These are phyloP conservation scores for Archips crataeganus DNA, from an alignment of 2,888 invertebrate species.

Conservation along the genomic window DNA sequence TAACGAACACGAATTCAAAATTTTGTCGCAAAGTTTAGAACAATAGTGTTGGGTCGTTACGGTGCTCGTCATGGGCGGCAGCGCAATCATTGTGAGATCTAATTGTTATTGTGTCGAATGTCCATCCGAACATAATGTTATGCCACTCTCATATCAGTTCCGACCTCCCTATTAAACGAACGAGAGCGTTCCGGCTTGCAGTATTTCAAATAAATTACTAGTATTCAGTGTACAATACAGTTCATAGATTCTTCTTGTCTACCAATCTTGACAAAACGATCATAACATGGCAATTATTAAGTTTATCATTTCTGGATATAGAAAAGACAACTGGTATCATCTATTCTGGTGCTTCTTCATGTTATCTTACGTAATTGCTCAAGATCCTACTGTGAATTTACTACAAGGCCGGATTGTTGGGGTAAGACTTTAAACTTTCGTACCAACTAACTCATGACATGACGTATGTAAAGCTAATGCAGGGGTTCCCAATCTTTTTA, in stretches of 20 bases:
- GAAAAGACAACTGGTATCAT: slow-evolving; percentile 22
- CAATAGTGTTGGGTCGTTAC: slow-evolving; percentile 71
- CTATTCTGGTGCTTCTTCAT: slow-evolving; percentile 46
- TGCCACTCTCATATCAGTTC: slow-evolving; percentile 58
- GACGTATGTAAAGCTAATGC: no score
- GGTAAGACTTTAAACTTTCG: slow-evolving; percentile 70
- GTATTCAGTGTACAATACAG: neutral
- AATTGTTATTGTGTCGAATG: slow-evolving; percentile 71
- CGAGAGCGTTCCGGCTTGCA: slow-evolving; percentile 8
- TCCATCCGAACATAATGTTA: slow-evolving; percentile 54
- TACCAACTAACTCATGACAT: no score
- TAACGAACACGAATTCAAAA: slow-evolving; percentile 26
- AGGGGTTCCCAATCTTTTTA: no score
- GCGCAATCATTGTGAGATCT: slow-evolving; percentile 77
- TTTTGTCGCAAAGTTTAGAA: slow-evolving; percentile 67
- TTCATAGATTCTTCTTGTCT: neutral
- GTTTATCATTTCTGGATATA: neutral
- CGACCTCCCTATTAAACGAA: slow-evolving; percentile 47
- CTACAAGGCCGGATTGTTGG: slow-evolving; percentile 87
- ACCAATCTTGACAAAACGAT: neutral
- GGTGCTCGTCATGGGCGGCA: slow-evolving; percentile 74
- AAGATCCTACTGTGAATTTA: slow-evolving; percentile 83
- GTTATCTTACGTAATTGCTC: slow-evolving; percentile 55
- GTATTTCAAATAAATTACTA: neutral
- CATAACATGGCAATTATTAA: neutral